phyloP scores from a whole-genome alignment of 2,113 vertebrate species.

The Passer montanus region DNA sequence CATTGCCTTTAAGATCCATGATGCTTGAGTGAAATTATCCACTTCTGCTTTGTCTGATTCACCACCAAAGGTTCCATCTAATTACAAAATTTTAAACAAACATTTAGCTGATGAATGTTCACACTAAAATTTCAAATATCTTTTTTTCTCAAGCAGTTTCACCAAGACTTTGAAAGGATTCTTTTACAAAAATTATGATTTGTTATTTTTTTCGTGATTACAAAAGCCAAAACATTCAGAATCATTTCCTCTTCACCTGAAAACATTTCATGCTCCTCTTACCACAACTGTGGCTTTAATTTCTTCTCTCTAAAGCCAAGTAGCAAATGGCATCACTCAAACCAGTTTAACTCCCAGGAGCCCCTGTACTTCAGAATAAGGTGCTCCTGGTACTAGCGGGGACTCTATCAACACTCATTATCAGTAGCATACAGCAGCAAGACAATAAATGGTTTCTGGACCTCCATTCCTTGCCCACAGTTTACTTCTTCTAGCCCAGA shows the following conservation, averaged over 20 bases:
- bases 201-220: not conserved
- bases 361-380: not conserved
- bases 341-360: not conserved
- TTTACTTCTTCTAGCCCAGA: not conserved
- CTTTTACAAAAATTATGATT: not conserved
- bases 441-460: not conserved
- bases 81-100: not conserved
- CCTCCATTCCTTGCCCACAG: not conserved
- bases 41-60: not conserved
- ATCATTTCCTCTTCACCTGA: not conserved
- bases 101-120: not conserved
- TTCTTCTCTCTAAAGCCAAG: not conserved
- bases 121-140: not conserved
- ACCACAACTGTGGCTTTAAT: not conserved
- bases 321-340: not conserved
- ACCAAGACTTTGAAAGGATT: not conserved
- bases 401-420: not conserved
- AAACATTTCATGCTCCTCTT: not conserved
- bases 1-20: not conserved
- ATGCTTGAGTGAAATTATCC: not conserved
- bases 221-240: not conserved
- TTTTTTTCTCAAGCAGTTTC: not conserved
- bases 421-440: not conserved
- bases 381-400: not conserved
- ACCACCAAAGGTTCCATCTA: not conserved